A percentile compares a stretch with the other conserved stretches of the same genome.
Evolutionary conservation across 2,888 invertebrate genomes (phyloP).

Genomic region (Torymus auratus): DNA sequence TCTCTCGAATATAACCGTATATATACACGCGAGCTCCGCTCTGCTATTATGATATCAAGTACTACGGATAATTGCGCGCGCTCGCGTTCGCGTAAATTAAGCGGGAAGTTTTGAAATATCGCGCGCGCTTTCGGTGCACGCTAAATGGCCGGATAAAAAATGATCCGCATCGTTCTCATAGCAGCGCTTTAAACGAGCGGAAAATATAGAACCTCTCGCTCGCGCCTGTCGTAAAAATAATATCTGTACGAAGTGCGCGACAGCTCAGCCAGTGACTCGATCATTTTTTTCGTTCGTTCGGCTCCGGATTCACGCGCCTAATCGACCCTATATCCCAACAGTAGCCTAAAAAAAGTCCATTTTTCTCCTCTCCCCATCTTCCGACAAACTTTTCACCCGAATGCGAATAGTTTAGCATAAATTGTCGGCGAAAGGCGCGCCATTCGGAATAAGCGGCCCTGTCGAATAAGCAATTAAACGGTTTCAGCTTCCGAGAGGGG

Average conservation of each 20-base stretch:
- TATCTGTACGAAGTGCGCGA: constrained; percentile 15
- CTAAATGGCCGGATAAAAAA: too few species aligned
- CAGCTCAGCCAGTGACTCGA: constrained; percentile 2
- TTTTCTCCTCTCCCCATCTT: neutral
- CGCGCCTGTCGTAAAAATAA: constrained; percentile 24
- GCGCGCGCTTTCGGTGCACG: too few species aligned
- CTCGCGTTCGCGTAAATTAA: too few species aligned
- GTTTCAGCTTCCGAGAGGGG: neutral
- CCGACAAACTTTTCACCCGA: neutral
- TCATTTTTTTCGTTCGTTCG: constrained; percentile 6
- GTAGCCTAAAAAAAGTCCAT: constrained; percentile 9
- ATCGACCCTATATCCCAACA: constrained; percentile 22
- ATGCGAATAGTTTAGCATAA: constrained; percentile 33
- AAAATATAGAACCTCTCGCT: constrained; percentile 37
- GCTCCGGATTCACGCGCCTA: constrained; percentile 18
- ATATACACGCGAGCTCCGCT: too few species aligned
- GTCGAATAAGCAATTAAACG: constrained; percentile 51
- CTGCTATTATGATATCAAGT: too few species aligned
- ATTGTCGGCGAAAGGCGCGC: neutral
- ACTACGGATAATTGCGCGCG: too few species aligned
- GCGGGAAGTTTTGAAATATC: too few species aligned
- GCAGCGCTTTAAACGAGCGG: neutral
- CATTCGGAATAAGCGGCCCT: constrained; percentile 33
- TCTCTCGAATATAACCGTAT: too few species aligned
- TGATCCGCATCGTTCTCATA: too few species aligned